phyloP scores from a whole-genome alignment of 2,113 vertebrate species.

The Daubentonia madagascariensis region DNA sequence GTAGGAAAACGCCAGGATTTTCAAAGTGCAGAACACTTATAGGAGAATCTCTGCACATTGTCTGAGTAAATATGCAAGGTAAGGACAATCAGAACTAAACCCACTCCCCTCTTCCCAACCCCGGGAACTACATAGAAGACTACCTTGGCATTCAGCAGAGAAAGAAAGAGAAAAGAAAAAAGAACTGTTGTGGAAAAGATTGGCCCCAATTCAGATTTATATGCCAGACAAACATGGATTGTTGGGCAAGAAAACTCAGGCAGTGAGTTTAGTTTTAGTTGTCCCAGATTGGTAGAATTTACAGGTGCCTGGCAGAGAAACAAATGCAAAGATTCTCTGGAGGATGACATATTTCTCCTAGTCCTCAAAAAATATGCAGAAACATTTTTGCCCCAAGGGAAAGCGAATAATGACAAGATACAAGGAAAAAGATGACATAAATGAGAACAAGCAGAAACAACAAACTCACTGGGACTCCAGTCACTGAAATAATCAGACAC shows the following conservation, averaged over 20 bases:
- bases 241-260: not conserved
- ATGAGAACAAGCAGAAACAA: not conserved
- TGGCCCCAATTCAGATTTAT: not conserved
- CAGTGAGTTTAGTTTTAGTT: not conserved
- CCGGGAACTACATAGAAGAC: not conserved
- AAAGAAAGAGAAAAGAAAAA: not conserved
- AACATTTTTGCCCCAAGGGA: not conserved
- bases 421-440: not conserved
- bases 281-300: not conserved
- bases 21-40: not conserved
- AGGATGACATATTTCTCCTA: not conserved
- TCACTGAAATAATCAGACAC: not conserved
- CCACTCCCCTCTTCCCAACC: not conserved
- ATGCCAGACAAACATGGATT: not conserved
- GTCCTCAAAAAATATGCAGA: not conserved
- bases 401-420: not conserved
- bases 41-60: not conserved
- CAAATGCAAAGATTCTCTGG: not conserved
- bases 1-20: not conserved
- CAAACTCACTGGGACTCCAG: not conserved
- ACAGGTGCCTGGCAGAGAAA: not conserved
- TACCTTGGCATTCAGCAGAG: not conserved
- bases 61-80: not conserved
- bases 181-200: not conserved
- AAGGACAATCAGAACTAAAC: not conserved